Base-by-base conservation (phyloP, 2,113 vertebrate species). In the Tenrec ecaudatus region DNA sequence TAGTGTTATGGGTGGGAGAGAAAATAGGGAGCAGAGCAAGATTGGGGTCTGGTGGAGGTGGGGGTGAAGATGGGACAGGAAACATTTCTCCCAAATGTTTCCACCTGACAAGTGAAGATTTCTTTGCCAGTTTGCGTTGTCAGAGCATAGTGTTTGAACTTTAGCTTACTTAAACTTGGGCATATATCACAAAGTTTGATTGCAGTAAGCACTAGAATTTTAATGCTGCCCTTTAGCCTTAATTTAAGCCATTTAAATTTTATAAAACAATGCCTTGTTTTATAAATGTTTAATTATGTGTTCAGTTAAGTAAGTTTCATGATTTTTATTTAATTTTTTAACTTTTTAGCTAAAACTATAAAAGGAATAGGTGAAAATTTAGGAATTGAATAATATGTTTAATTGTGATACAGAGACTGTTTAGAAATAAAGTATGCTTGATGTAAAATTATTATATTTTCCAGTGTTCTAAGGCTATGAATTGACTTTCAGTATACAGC, bases 331-430 rank as follows among this genome's bases (percentile, higher is more conserved):
- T 62, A 23, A 53, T 53, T 53, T 40, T 53, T 53, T 66, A 14
- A 14, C 15, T 68, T 93, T 94, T 86, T 77, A 95, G 31, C 40
- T 90, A 81, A 89, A 92, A 88, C 95, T 86, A 33, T 31, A 40
- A 81, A 29, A 79, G 62, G 47, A 53, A 14, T 53, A 36, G 23
- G 16, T 91, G 0, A 40, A 2, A 71, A 19, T 86, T 19, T 10
- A 91, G 86, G 82, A 89, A 43, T 43, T 5, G 62, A 94, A 87
- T 95, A 95, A 68, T 92, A 53, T 95, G 95, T 62, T 90, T 84
- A 89, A 89, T 91, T 92, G 95, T 86, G 68, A 73, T 90, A 83
- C 85, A 47, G n/a, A 92, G 78, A 71, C 14, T 80, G 22, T 14
- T 82, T 87, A 60, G 43, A 93, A 94, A 85, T 93, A 31, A 90